Evolutionary conservation across 2,888 invertebrate genomes (phyloP).

Genomic region (Incurvaria masculella): DNA sequence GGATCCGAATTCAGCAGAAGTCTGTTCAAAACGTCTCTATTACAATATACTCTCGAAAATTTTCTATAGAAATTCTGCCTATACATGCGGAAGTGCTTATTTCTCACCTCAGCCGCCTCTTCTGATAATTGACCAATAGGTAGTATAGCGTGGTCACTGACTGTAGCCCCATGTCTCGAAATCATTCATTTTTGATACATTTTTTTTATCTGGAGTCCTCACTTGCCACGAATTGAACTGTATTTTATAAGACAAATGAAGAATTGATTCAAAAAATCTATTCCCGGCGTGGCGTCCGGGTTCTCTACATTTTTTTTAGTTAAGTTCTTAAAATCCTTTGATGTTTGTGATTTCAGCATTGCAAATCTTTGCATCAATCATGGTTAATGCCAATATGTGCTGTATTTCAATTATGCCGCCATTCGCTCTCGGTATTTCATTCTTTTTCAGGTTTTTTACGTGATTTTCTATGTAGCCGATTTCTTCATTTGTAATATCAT

Average conservation of each 20-base stretch:
- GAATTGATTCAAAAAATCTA: slow-evolving; percentile 19
- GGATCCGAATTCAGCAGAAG: slow-evolving; percentile 16
- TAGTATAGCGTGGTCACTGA: slow-evolving; percentile 19
- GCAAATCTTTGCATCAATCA: slow-evolving; percentile 25
- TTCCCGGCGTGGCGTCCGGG: slow-evolving; percentile 20
- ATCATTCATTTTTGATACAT: slow-evolving; percentile 21
- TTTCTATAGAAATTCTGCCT: slow-evolving; percentile 17
- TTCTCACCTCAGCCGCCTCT: slow-evolving; percentile 21
- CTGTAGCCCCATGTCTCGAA: slow-evolving; percentile 16
- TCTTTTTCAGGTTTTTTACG: slow-evolving; percentile 5
- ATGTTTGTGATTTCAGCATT: slow-evolving; percentile 22
- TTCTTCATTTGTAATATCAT: slow-evolving; percentile 17
- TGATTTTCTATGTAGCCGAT: slow-evolving; percentile 12
- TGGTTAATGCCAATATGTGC: slow-evolving; percentile 19
- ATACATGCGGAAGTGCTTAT: slow-evolving; percentile 20
- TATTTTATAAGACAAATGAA: slow-evolving; percentile 24
- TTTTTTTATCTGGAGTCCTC: slow-evolving; percentile 12
- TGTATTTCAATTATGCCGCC: slow-evolving; percentile 9
- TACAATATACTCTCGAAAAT: slow-evolving; percentile 14
- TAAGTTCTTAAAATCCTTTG: slow-evolving; percentile 22
- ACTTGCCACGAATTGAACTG: slow-evolving; percentile 21
- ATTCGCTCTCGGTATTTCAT: not conserved
- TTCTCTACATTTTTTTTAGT: slow-evolving; percentile 14
- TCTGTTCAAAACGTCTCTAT: slow-evolving; percentile 17
- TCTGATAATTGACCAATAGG: slow-evolving; percentile 22